phyloP scores from a whole-genome alignment of 1,140 invertebrate species.

The Ostrea edulis region DNA sequence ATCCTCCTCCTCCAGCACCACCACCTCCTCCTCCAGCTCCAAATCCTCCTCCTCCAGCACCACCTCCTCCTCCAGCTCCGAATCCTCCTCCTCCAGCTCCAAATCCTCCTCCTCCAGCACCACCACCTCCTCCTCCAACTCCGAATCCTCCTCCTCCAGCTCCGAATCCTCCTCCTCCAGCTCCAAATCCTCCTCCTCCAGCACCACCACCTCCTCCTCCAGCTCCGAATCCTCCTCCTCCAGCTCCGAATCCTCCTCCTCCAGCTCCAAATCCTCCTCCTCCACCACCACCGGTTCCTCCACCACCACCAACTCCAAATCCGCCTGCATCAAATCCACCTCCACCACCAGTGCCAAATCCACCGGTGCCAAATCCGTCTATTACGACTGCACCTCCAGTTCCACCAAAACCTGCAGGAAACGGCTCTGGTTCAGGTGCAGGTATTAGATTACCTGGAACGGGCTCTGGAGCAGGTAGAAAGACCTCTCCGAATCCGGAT shows the following conservation, averaged over 20 bases:
- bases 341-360: not conserved
- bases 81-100: not conserved
- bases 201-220: not conserved
- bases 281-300: not conserved
- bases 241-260: not conserved
- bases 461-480: not conserved
- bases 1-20: not conserved
- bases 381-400: not conserved
- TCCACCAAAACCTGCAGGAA: constrained; percentile 7
- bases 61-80: not conserved
- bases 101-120: not conserved
- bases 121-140: not conserved
- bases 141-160: not conserved
- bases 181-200: not conserved
- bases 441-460: not conserved
- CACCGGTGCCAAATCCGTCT: not conserved
- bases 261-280: not conserved
- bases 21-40: not conserved
- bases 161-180: not conserved
- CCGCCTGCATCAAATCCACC: not conserved
- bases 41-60: not conserved
- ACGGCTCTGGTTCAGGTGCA: not conserved
- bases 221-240: not conserved
- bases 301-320: not conserved
- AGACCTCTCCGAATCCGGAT: not conserved